phyloP scores from a whole-genome alignment of 2,113 vertebrate species.

The Sinocyclocheilus anophthalmus region DNA sequence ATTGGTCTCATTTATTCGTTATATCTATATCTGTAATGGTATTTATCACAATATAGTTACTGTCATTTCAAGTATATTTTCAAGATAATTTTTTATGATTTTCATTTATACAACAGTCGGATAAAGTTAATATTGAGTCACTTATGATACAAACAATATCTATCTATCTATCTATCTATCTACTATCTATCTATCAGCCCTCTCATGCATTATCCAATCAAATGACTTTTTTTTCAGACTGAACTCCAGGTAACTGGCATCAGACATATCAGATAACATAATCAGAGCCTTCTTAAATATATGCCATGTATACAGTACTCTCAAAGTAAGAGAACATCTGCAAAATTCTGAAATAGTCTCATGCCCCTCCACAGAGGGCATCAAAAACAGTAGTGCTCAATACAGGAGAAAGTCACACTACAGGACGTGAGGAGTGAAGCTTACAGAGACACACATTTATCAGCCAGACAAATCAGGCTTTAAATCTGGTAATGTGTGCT shows the following conservation, averaged over 20 bases:
- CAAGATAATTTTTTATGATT: too few relatives aligned
- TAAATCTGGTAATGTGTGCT: constrained; percentile 25
- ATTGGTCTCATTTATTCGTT: too few relatives aligned
- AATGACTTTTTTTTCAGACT: background rate
- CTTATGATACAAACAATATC: too few relatives aligned
- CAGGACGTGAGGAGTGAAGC: background rate
- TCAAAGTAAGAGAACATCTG: background rate
- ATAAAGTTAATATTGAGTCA: too few relatives aligned
- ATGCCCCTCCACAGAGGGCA: background rate
- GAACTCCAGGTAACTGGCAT: background rate
- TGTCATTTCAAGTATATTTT: too few relatives aligned
- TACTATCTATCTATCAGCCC: background rate
- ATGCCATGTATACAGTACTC: constrained; percentile 7
- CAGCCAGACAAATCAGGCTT: background rate
- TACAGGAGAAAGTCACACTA: background rate
- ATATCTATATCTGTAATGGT: too few relatives aligned
- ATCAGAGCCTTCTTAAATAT: background rate
- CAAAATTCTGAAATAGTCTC: background rate
- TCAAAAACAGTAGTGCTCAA: background rate
- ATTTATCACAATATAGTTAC: too few relatives aligned
- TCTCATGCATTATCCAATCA: background rate
- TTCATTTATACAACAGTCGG: too few relatives aligned
- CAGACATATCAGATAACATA: background rate
- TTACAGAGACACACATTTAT: constrained; percentile 7
- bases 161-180: background rate